Base-by-base conservation (phyloP, 2,113 vertebrate species). In the Hylia prasina region DNA sequence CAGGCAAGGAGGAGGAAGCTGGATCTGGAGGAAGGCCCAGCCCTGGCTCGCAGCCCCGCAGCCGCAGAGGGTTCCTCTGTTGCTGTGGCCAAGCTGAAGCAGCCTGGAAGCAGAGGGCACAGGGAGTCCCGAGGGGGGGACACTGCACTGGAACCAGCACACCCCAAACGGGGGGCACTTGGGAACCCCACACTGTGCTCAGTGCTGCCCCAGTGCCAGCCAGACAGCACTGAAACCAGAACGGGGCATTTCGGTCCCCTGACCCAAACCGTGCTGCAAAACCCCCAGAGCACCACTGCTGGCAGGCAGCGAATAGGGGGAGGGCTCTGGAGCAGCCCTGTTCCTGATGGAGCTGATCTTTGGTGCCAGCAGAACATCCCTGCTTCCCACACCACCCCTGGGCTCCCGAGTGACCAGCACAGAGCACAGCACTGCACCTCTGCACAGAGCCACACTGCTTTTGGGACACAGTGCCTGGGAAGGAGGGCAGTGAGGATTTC, bases 221-320 rank as follows among this genome's bases (percentile, higher is more conserved):
- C 6, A 5, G 27, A 25, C 10, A 57, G 69, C 31, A 33, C 37
- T 1, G 21, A 40, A 44, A 48, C 13, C 10, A 11, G 20, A 68
- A 63, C 0, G 13, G 0, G 0, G 37, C 14, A 64, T 47, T 93
- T 24, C 1, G 0, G 66, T 25, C 25, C 42, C 35, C 33, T 28
- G 44, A 19, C 35, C 35, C 82, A 63, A 69, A 48, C 0, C 1
- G 40, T 5, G 35, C 54, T 39, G 58, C 68, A 48, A 19, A 39
- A 4, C 1, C 20, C 28, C 19, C 28, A 13, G 57, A 42, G 20
- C 48, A 71, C 2, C 9, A 0, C 42, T 16, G 33, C n/a, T 22
- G 37, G 64, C 45, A 39, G 65, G 27, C 40, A 45, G 35, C 0
- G 0, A 31, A 54, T 18, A 9, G 37, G 23, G 48, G 7, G 0